Base-by-base conservation (phyloP, 2,888 invertebrate genomes). In the Sipunculus nudus region DNA sequence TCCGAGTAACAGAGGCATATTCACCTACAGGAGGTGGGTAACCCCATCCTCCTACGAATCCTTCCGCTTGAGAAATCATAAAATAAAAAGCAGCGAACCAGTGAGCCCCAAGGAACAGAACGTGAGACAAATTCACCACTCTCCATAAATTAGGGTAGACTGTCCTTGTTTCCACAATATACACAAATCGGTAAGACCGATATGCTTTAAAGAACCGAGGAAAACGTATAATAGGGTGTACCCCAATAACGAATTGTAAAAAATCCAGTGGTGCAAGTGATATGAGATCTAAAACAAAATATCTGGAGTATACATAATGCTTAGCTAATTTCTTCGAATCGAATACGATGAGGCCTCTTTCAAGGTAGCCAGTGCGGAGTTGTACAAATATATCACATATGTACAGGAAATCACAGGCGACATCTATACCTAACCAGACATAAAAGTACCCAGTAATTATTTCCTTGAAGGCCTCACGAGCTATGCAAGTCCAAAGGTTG, bases 81-180 rank as follows among this genome's bases (percentile, higher is more conserved):
- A 92, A 96, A 87, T 96, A 96, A 87, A 96, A 96, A 85, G 96
- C 96, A 58, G 96, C 96, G 83, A 96, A 96, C 96, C 96, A 96
- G 83, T 96, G 96, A 52, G 96, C 95, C 76, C 96, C 87, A 78
- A 96, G 92, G 75, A 96, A 89, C 70, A 96, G 88, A 77, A 96
- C 95, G 84, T 96, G 96, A 73, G 96, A 93, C 66, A 96, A 88
- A 86, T 96, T 96, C 78, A 94, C 89, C 70, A 96, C 96, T 19
- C 96, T 88, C 93, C 96, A 95, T 82, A 96, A 88, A 87, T 96
- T 96, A 26, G 96, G 96, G 86, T 94, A 96, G 61, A 96, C 92
- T 4, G 96, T 96, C 75, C 96, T 87, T 52, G 96, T 95, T 85
- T 96, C 96, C 76, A 96, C 94, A 87, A 96, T 95, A 86, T 96